Percentiles rank a stretch among this genome's conserved stretches.
These are phyloP conservation scores for Columba guinea DNA, from an alignment of 2,797 vertebrate genomes.

Conservation along the genomic window DNA sequence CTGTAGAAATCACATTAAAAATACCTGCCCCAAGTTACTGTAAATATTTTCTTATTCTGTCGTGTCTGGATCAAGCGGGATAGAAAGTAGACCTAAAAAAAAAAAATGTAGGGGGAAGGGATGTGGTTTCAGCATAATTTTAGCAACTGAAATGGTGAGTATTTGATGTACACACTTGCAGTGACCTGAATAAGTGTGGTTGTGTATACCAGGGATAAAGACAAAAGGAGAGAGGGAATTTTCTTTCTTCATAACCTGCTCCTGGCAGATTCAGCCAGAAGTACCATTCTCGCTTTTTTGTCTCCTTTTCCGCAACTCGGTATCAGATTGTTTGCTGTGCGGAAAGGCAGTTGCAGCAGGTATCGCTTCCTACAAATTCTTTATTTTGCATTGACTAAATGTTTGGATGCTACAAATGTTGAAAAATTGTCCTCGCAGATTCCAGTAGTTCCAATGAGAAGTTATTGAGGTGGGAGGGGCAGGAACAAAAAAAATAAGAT, in stretches of 20 bases:
- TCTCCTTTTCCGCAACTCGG: neutral
- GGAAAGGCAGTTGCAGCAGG: slow-evolving; percentile 9
- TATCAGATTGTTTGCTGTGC: neutral
- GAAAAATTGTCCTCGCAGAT: neutral
- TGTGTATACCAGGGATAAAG: neutral
- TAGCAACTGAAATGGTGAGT: neutral
- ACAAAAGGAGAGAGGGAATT: neutral
- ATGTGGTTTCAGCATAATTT: neutral
- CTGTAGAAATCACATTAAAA: neutral
- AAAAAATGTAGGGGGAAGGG: neutral
- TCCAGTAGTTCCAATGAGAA: neutral
- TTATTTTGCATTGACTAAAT: neutral
- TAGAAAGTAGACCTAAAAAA: neutral
- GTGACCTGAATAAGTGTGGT: neutral
- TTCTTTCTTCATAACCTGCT: neutral
- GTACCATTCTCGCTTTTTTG: neutral
- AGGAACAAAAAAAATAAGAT: neutral
- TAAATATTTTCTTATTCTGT: neutral
- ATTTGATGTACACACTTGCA: neutral
- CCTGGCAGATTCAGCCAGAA: neutral
- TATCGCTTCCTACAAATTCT: neutral
- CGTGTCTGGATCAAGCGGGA: neutral
- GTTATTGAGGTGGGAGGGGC: neutral
- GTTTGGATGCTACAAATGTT: neutral
- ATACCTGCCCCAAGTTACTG: neutral